A percentile compares a stretch with the other conserved stretches of the same genome.
Conservation (phyloP, 2,797 vertebrate genomes). For the Macropus fuliginosus region DNA sequence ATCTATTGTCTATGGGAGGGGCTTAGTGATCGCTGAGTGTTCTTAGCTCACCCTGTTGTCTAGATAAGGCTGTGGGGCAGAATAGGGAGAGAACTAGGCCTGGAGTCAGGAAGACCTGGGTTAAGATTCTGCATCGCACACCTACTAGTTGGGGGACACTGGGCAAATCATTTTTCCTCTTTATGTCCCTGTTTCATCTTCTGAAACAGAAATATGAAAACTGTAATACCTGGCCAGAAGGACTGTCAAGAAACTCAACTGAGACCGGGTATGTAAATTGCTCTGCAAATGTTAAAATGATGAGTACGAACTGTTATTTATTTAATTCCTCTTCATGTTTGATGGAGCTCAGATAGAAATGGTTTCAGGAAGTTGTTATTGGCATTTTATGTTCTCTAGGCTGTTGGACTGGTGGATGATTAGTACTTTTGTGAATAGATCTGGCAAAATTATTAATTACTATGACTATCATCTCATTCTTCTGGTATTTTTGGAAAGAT, state of each 20-base stretch:
- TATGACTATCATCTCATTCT: not conserved
- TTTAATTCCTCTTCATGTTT: not conserved
- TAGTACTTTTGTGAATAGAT: not conserved
- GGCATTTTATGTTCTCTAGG: not conserved
- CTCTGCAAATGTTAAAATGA: not conserved
- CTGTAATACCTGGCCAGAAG: not conserved
- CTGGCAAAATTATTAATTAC: not conserved
- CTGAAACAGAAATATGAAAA: not conserved
- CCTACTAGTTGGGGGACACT: not conserved
- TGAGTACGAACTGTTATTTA: not conserved
- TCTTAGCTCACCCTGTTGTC: not conserved
- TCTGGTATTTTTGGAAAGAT: not conserved
- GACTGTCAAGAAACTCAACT: not conserved
- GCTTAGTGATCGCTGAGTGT: not conserved
- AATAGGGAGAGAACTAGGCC: not conserved
- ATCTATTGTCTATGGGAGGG: not conserved
- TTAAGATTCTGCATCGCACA: not conserved
- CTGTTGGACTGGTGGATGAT: not conserved
- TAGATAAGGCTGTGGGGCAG: not conserved
- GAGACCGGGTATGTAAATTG: not conserved
- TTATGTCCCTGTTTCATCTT: not conserved
- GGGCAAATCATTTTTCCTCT: not conserved
- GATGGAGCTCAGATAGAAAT: not conserved
- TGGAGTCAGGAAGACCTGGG: not conserved
- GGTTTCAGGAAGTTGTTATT: not conserved